Evolutionary conservation across 2,888 invertebrate species (phyloP).

Genomic region (Sphaerophoria rueppellii): DNA sequence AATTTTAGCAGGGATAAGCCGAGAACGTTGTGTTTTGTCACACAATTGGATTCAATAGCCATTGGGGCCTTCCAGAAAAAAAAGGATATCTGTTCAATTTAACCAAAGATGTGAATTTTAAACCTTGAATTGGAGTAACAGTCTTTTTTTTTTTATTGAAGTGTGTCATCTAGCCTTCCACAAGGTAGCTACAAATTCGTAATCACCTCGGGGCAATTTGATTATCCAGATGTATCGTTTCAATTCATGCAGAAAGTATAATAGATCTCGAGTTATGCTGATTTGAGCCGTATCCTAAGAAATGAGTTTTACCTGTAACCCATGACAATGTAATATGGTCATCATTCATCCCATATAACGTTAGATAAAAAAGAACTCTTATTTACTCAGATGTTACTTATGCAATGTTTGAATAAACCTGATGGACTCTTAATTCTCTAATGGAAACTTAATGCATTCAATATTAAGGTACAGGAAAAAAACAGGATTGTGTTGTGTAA

Average conservation of each 20-base stretch:
- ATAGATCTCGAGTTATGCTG: slow-evolving; percentile 21
- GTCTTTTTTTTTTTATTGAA: not conserved
- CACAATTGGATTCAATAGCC: slow-evolving; percentile 62
- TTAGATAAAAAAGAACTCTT: not conserved
- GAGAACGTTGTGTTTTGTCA: slow-evolving; percentile 50
- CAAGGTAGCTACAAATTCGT: no score
- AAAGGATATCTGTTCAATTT: slow-evolving; percentile 49
- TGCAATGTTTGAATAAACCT: slow-evolving; percentile 41
- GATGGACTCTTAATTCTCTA: slow-evolving; percentile 10
- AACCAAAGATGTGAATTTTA: not conserved
- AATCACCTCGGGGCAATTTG: slow-evolving; percentile 40
- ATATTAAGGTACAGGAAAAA: slow-evolving; percentile 48
- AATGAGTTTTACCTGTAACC: slow-evolving; percentile 15
- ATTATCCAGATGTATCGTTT: slow-evolving; percentile 56
- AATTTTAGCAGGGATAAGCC: slow-evolving; percentile 56
- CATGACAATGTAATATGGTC: slow-evolving; percentile 4
- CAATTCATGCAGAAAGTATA: slow-evolving; percentile 17
- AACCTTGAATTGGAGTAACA: not conserved
- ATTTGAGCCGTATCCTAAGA: slow-evolving; percentile 31
- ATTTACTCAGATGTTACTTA: slow-evolving; percentile 64
- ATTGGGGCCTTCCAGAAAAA: slow-evolving; percentile 42
- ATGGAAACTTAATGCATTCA: slow-evolving; percentile 25
- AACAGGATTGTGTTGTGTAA: slow-evolving; percentile 50
- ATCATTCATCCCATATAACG: slow-evolving; percentile 4
- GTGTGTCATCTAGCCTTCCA: slow-evolving; percentile 28